These are phyloP conservation scores for Fregetta grallaria DNA, from an alignment of 2,113 vertebrate species.

Conservation along the genomic window DNA sequence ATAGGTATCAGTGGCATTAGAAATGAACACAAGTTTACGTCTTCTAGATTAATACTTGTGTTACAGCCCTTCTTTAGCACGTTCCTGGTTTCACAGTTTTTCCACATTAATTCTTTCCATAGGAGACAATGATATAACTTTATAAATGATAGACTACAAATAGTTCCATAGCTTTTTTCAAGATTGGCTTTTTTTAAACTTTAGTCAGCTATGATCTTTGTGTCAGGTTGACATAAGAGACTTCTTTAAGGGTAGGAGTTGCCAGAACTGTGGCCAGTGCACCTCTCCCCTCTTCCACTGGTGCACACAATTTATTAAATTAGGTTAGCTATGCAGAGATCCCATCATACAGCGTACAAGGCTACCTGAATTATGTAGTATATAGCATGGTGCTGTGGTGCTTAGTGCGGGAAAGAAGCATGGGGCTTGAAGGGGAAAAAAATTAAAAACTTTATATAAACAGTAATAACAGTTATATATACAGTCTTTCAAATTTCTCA, in stretches of 20 bases:
- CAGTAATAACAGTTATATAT: background rate
- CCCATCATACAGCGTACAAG: background rate
- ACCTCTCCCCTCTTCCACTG: background rate
- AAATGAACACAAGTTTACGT: background rate
- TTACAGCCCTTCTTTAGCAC: background rate
- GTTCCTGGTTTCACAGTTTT: background rate
- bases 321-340: background rate
- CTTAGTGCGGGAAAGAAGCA: background rate
- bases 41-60: background rate
- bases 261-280: background rate
- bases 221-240: background rate
- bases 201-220: background rate
- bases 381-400: background rate
- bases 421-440: background rate
- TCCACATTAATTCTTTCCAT: background rate
- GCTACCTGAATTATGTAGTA: background rate
- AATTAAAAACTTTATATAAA: background rate
- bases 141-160: background rate
- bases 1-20: background rate
- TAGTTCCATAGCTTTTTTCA: background rate
- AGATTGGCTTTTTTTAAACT: background rate
- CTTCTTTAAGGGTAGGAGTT: background rate
- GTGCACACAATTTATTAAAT: background rate
- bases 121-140: background rate
- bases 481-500: background rate